Evolutionary conservation across 2,888 invertebrate genomes (phyloP).

Genomic region (Synergus umbraculus): DNA sequence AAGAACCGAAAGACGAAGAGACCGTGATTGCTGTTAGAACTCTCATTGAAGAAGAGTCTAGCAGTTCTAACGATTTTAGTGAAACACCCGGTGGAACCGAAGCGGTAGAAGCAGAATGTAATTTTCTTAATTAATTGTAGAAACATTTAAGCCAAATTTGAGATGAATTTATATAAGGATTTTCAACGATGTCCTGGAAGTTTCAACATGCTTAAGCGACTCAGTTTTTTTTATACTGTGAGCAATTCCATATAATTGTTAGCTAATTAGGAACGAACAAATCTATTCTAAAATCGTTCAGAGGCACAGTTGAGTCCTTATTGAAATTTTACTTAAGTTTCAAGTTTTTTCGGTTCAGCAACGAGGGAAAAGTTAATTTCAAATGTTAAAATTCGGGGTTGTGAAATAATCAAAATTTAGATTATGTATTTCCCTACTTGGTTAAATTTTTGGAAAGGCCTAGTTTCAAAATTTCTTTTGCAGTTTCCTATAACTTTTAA

Average conservation of each 20-base stretch:
- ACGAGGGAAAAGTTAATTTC: not conserved
- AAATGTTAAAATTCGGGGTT: not conserved
- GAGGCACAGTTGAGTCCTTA: not conserved
- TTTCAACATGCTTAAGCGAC: not conserved
- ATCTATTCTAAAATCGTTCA: too few species aligned
- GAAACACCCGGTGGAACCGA: not conserved
- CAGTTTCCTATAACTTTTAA: not conserved
- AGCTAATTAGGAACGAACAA: not conserved
- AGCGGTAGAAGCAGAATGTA: slow-evolving; percentile 1
- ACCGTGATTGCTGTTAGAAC: slow-evolving; percentile 56
- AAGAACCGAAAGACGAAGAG: slow-evolving; percentile 41
- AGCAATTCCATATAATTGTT: not conserved
- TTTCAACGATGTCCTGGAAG: not conserved
- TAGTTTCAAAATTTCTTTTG: not conserved
- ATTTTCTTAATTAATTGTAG: slow-evolving; percentile 27
- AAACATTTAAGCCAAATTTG: not conserved
- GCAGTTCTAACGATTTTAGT: slow-evolving; percentile 1
- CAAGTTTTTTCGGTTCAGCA: not conserved
- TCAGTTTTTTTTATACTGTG: not conserved
- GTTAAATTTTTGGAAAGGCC: not conserved
- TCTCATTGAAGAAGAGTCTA: slow-evolving; percentile 49
- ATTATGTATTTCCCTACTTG: not conserved
- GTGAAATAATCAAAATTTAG: not conserved
- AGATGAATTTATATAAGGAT: not conserved
- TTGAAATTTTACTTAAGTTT: not conserved